These are phyloP conservation scores for Epiblema foenella DNA, from an alignment of 2,888 invertebrate genomes.

Conservation along the genomic window DNA sequence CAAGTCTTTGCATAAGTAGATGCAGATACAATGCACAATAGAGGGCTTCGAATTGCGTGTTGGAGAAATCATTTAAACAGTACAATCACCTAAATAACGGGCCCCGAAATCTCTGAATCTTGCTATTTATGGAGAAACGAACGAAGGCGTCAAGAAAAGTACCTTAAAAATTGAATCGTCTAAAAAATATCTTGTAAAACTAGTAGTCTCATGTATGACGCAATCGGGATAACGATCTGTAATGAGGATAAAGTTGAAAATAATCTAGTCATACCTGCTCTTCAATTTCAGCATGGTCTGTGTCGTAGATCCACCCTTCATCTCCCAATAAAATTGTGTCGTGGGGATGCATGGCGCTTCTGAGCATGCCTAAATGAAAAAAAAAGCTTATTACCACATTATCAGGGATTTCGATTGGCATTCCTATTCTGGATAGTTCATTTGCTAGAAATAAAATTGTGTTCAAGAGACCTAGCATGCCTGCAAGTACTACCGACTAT, in stretches of 20 bases:
- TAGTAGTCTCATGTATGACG: not conserved
- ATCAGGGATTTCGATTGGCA: not conserved
- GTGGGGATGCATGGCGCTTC: constrained; percentile 75
- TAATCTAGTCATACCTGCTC: constrained; percentile 93
- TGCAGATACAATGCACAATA: not conserved
- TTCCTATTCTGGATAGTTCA: too few relatives aligned
- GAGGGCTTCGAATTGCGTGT: not conserved
- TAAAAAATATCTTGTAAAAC: not conserved
- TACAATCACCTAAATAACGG: too few relatives aligned
- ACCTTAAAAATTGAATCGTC: not conserved
- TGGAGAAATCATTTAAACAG: not conserved
- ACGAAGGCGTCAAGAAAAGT: too few relatives aligned
- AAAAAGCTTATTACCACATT: not conserved
- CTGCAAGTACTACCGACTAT: too few relatives aligned
- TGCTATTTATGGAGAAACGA: not conserved
- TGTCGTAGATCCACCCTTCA: constrained; percentile 94
- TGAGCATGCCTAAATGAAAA: constrained; percentile 63
- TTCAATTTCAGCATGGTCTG: constrained; percentile 97
- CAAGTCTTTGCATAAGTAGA: not conserved
- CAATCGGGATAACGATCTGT: not conserved
- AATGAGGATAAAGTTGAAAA: not conserved
- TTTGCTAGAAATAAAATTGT: too few relatives aligned
- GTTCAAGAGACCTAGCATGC: too few relatives aligned
- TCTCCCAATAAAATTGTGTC: constrained; percentile 95
- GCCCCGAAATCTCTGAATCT: not conserved